phyloP scores from a whole-genome alignment of 1,140 invertebrate species.

The Diabrotica undecimpunctata region DNA sequence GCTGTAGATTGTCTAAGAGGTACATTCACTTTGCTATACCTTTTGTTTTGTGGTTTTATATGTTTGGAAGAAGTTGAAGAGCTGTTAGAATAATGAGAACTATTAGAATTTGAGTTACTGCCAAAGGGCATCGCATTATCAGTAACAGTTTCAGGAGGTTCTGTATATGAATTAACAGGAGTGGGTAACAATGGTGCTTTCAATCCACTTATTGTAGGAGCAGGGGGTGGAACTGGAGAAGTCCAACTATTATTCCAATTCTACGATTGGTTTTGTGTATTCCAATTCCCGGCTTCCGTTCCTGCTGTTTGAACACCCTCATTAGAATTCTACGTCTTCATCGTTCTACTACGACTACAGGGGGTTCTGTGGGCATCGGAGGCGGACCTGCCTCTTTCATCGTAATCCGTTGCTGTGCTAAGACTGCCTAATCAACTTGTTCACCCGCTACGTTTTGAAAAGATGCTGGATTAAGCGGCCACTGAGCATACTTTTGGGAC shows the following conservation, averaged over 20 bases:
- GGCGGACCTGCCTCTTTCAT: conserved; percentile 79
- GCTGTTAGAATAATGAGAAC: conserved; percentile 32
- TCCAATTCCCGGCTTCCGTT: conserved; percentile 40
- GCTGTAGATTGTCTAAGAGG: conserved; percentile 31
- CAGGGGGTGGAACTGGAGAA: conserved; percentile 45
- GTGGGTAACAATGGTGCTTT: conserved; percentile 47
- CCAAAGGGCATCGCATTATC: conserved; percentile 36
- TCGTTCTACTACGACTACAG: conserved; percentile 61
- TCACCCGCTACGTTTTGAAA: conserved; percentile 53
- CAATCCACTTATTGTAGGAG: conserved; percentile 45
- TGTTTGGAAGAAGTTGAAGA: conserved; percentile 20
- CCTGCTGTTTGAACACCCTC: conserved; percentile 37
- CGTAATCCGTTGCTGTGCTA: conserved; percentile 96
- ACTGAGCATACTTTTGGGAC: conserved; percentile 59
- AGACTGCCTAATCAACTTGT: conserved; percentile 88
- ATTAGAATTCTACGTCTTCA: conserved; percentile 50
- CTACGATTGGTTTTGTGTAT: conserved; percentile 45
- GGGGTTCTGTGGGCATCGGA: conserved; percentile 46
- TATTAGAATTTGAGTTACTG: conserved; percentile 28
- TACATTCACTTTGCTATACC: conserved; percentile 44
- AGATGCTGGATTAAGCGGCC: conserved; percentile 68
- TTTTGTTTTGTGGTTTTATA: conserved; percentile 44
- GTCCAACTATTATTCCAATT: conserved; percentile 52
- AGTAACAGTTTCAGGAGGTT: conserved; percentile 38
- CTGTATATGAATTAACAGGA: conserved; percentile 47